Evolutionary conservation across 2,888 invertebrate genomes (phyloP), one percentile per base, ranked within the genome.

Genomic region (Drosophila koepferae): DNA sequence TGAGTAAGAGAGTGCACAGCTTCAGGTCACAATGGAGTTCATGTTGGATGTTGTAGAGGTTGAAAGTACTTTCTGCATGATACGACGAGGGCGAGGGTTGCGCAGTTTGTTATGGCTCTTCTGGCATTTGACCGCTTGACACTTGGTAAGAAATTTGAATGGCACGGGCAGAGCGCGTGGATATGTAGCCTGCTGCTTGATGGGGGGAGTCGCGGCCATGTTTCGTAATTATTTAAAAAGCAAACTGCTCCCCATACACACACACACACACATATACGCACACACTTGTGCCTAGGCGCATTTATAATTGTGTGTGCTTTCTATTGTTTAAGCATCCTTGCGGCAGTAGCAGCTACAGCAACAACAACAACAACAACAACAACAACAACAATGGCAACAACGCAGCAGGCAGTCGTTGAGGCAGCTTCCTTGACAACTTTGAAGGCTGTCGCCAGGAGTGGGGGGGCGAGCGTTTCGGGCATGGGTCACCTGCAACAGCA

Each of bases 141-240:
- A 58, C 63, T 64, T 63, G 55, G 38, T 23, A 31, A 61, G 40
- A 43, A 23, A 38, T 64, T 59, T 16, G 53, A 38, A 54, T 51
- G 51, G 51, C 38, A 38, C 8, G 36, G 23, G 20, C n/a, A 18
- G 49, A 2, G 34, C n/a, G 3, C 7, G 28, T 28, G 51, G 18
- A n/a, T 34, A 18, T 10, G 51, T 12, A 53, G 46, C 36, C 44
- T 41, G 48, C 2, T 44, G 62, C 66, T 58, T 61, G 68, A 51
- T 40, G 23, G 31, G 36, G 31, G 49, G 40, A 53, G 43, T 58
- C 62, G 54, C 38, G 44, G 64, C 46, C 56, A 51, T 77, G 61
- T 70, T 74, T 79, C 62, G 74, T 78, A 78, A 77, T 81, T 79
- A 82, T 83, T 80, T 77, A 66, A 86, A 82, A 73, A 72, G 77